Percentiles rank a stretch among this genome's conserved stretches.
phyloP scores from a whole-genome alignment of 2,888 invertebrate genomes.

The Eurytoma adleriae region DNA sequence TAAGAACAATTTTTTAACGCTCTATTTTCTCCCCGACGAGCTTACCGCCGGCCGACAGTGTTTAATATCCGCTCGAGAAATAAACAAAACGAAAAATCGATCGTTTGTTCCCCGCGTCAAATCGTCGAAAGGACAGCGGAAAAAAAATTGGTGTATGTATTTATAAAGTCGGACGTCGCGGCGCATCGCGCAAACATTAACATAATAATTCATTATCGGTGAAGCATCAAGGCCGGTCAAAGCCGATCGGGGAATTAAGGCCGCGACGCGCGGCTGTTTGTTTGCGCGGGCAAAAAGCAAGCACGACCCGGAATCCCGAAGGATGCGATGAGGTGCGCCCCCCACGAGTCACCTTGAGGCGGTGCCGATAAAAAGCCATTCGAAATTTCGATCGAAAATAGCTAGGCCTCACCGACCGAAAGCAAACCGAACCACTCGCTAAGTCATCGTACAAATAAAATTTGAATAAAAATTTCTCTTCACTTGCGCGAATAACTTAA shows the following conservation, averaged over 20 bases:
- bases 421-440: no score
- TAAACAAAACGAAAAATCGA: no score
- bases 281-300: constrained; percentile 9
- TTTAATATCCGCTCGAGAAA: no score
- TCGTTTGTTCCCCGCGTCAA: neutral
- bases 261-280: constrained; percentile 4
- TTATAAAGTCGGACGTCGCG: no score
- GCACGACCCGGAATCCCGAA: constrained; percentile 23
- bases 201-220: neutral
- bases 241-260: neutral
- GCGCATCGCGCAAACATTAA: no score
- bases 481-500: no score
- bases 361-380: neutral
- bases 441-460: no score
- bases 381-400: neutral
- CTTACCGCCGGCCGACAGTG: no score
- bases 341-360: neutral
- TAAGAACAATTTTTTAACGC: neutral
- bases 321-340: neutral
- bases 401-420: no score
- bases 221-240: neutral
- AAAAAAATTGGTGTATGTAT: neutral
- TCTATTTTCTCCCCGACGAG: neutral
- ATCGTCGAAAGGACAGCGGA: neutral
- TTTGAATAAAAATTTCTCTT: no score